These are phyloP conservation scores for Sebastes minor DNA, from an alignment of 2,797 vertebrate genomes.

Conservation along the genomic window DNA sequence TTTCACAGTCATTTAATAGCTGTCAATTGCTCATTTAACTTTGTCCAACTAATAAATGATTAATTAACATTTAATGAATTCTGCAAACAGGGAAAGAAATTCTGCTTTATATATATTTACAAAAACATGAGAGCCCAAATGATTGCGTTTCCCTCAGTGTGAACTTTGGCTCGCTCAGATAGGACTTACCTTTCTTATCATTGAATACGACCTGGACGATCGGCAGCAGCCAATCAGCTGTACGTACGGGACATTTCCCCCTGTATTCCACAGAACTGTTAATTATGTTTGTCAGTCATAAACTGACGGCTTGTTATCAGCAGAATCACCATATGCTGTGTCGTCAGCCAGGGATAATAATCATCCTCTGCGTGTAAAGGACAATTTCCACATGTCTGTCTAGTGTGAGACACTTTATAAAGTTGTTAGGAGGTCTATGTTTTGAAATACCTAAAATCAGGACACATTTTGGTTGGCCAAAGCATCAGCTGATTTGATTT, in stretches of 20 bases:
- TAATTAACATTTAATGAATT: background rate
- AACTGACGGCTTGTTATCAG: constrained; percentile 30
- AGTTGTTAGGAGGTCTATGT: background rate
- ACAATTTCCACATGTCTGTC: background rate
- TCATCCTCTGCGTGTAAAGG: background rate
- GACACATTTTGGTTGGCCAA: background rate
- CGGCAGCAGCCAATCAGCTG: constrained; percentile 31
- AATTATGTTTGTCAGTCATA: constrained; percentile 21
- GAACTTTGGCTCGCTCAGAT: constrained; percentile 35
- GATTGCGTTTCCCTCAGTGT: background rate
- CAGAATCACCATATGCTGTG: background rate
- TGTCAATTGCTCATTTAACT: background rate
- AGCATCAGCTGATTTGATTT: background rate
- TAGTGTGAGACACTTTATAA: background rate
- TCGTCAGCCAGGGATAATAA: too few species aligned
- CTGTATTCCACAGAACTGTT: background rate
- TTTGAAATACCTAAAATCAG: background rate
- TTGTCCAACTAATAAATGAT: background rate
- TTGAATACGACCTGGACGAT: background rate
- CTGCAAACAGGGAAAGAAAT: background rate
- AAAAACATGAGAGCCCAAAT: background rate
- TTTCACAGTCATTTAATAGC: background rate
- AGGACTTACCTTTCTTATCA: constrained; percentile 25
- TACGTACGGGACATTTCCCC: background rate
- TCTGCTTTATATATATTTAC: background rate